Evolutionary conservation across 2,797 vertebrate genomes (phyloP).

Genomic region (Argya squamiceps): DNA sequence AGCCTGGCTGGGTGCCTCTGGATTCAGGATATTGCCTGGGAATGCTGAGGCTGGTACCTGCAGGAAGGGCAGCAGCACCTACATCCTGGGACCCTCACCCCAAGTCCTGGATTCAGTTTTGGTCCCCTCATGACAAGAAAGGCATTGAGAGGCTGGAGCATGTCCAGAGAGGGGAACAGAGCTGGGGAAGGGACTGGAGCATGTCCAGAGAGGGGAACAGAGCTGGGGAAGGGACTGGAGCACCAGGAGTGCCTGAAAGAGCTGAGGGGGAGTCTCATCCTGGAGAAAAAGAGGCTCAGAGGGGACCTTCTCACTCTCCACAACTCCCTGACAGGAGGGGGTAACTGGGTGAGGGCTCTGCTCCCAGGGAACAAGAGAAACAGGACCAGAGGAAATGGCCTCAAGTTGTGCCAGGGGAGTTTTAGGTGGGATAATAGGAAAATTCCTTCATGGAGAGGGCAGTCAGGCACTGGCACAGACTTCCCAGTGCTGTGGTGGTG

Average conservation of each 20-base stretch:
- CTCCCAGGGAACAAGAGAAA: background rate
- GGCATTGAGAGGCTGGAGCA: rapidly evolving
- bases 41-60: background rate
- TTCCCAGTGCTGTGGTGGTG: background rate
- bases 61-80: background rate
- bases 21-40: rapidly evolving
- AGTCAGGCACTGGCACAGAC: background rate
- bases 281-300: background rate
- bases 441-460: background rate
- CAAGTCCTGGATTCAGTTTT: background rate
- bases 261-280: background rate
- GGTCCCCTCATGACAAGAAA: background rate
- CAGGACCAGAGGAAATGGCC: background rate
- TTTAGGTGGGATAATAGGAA: background rate
- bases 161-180: background rate
- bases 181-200: background rate
- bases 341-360: background rate
- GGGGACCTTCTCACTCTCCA: background rate
- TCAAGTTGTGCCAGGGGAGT: background rate
- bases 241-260: rapidly evolving
- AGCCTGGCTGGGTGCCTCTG: background rate
- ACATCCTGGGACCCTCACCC: background rate
- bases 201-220: background rate
- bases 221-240: background rate
- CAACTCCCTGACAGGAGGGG: background rate